These are phyloP conservation scores for Hemistola chrysoprasaria DNA, from an alignment of 2,888 invertebrate species.

Conservation along the genomic window DNA sequence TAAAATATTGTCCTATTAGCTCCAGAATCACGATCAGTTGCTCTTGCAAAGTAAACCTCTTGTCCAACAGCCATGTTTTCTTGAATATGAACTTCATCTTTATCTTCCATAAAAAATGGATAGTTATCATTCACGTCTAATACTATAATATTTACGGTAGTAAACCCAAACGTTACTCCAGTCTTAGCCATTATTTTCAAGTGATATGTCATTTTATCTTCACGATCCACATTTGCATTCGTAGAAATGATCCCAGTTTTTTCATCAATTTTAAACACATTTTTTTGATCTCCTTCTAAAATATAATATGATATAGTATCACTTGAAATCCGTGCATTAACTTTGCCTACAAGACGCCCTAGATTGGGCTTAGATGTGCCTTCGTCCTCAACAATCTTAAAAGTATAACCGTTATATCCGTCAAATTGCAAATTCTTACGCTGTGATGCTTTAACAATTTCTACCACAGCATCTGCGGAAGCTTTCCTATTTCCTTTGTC, in stretches of 20 bases:
- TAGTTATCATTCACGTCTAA: slow-evolving; percentile 96
- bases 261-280: slow-evolving; percentile 91
- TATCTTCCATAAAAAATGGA: slow-evolving; percentile 90
- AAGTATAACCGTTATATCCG: slow-evolving; percentile 89
- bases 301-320: slow-evolving; percentile 89
- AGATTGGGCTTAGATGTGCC: slow-evolving; percentile 82
- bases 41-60: slow-evolving; percentile 94
- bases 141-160: slow-evolving; percentile 90
- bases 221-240: slow-evolving; percentile 91
- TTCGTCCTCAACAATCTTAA: slow-evolving; percentile 91
- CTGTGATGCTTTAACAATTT: slow-evolving; percentile 89
- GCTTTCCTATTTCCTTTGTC: slow-evolving; percentile 91
- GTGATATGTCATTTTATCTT: slow-evolving; percentile 88
- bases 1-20: slow-evolving; percentile 94
- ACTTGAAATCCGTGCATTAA: slow-evolving; percentile 83
- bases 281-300: slow-evolving; percentile 89
- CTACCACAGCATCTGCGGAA: slow-evolving; percentile 88
- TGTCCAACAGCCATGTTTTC: slow-evolving; percentile 97
- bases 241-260: slow-evolving; percentile 90
- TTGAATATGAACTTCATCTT: slow-evolving; percentile 89
- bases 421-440: slow-evolving; percentile 89
- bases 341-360: slow-evolving; percentile 89
- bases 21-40: slow-evolving; percentile 93
- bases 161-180: slow-evolving; percentile 89
- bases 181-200: slow-evolving; percentile 91